phyloP scores from a whole-genome alignment of 1,140 invertebrate species.

The Drosophila ananassae region DNA sequence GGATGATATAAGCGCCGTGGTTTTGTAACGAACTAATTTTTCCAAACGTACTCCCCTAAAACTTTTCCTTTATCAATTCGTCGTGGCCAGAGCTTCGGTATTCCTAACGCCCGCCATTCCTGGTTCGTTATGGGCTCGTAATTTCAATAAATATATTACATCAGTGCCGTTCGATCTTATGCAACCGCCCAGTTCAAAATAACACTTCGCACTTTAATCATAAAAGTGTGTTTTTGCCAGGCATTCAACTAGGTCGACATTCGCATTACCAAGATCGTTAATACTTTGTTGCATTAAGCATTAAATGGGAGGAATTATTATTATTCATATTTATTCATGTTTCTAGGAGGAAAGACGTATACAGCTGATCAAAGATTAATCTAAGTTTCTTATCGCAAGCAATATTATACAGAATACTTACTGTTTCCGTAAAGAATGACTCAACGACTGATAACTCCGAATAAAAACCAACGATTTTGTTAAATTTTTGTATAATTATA shows the following conservation, averaged over 20 bases:
- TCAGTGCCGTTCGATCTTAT: constrained; percentile 10
- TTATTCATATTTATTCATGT: background rate
- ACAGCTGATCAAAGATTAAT: background rate
- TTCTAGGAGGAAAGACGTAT: background rate
- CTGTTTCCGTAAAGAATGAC: background rate
- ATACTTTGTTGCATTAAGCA: constrained; percentile 4
- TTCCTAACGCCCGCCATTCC: background rate
- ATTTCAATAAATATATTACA: constrained; percentile 19
- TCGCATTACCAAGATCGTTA: background rate
- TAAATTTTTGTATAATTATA: constrained; percentile 72
- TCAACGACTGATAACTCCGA: background rate
- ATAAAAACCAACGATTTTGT: background rate
- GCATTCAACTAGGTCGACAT: constrained; percentile 1
- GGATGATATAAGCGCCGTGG: constrained; percentile 13
- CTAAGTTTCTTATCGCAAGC: background rate
- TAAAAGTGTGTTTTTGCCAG: constrained; percentile 9
- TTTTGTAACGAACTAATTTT: constrained; percentile 23
- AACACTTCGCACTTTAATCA: constrained; percentile 25
- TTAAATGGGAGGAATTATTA: background rate
- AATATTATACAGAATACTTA: background rate
- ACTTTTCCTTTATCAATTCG: constrained; percentile 13
- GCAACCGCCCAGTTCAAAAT: constrained; percentile 23
- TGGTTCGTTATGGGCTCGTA: constrained; percentile 10
- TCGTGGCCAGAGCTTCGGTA: background rate
- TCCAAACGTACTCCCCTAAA: background rate